A percentile compares a stretch with the other conserved stretches of the same genome.
Evolutionary conservation across 2,113 vertebrate genomes (phyloP).

Genomic region (Amphiprion percula): DNA sequence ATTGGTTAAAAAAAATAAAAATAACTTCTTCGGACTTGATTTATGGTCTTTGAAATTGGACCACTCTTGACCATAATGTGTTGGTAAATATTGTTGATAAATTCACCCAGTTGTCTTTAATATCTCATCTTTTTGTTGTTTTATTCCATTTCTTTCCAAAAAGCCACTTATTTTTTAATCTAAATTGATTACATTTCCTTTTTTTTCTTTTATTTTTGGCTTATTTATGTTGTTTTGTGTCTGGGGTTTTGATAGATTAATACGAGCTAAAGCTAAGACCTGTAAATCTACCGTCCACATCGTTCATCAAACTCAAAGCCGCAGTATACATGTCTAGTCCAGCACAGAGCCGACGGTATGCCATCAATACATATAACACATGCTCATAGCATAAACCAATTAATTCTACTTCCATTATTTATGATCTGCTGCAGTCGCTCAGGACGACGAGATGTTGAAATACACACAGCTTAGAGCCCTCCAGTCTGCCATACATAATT

Average conservation of each 20-base stretch:
- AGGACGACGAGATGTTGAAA: conserved; percentile 59
- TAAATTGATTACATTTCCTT: neutral
- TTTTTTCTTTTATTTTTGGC: neutral
- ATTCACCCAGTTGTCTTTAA: neutral
- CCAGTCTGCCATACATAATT: conserved; percentile 57
- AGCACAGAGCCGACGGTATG: conserved; percentile 32
- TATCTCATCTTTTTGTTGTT: neutral
- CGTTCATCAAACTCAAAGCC: conserved; percentile 26
- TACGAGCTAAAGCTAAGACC: neutral
- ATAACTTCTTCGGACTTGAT: too few relatives aligned
- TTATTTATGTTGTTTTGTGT: neutral
- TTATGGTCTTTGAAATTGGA: too few relatives aligned
- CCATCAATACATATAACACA: conserved; percentile 66
- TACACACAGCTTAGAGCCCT: conserved; percentile 59
- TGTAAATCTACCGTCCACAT: conserved; percentile 17
- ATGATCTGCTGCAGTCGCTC: conserved; percentile 36
- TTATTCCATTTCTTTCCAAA: neutral
- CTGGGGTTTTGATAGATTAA: neutral
- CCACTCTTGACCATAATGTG: too few relatives aligned
- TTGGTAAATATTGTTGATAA: too few relatives aligned
- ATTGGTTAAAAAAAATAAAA: too few relatives aligned
- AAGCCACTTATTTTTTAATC: neutral
- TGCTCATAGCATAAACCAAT: conserved; percentile 72
- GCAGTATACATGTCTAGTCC: conserved; percentile 8
- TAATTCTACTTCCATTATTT: conserved; percentile 67